Evolutionary conservation across 2,113 vertebrate genomes (phyloP).

Genomic region (Crocuta crocuta): DNA sequence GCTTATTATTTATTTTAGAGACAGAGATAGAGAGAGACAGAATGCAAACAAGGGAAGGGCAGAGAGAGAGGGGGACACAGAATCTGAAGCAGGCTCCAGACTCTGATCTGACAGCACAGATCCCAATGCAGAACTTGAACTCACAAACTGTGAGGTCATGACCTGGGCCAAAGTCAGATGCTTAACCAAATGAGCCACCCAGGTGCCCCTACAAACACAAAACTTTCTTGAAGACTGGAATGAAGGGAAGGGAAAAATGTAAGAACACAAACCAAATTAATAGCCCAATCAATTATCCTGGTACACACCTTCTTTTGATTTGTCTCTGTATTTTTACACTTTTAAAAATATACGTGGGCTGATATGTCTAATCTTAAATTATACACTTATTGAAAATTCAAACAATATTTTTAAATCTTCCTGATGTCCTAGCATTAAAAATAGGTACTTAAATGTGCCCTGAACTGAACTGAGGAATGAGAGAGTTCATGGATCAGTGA

Average conservation of each 20-base stretch:
- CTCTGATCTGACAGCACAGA: no score
- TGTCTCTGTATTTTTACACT: conserved; percentile 14
- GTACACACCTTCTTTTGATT: neutral
- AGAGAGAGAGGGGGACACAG: no score
- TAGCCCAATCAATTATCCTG: conserved; percentile 12
- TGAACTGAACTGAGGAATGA: neutral
- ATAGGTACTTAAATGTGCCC: neutral
- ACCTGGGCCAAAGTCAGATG: no score
- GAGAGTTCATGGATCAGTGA: neutral
- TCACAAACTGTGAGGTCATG: no score
- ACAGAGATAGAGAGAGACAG: no score
- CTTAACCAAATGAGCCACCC: no score
- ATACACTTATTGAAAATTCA: conserved; percentile 26
- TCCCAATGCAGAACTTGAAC: no score
- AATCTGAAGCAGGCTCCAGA: no score
- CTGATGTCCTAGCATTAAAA: neutral
- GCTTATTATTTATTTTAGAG: no score
- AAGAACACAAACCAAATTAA: conserved; percentile 22
- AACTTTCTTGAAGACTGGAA: neutral
- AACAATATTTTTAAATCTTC: conserved; percentile 53
- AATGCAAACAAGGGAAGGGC: no score
- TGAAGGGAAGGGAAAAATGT: neutral
- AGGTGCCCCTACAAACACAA: neutral
- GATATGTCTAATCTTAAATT: conserved; percentile 6
- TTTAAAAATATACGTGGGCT: conserved; percentile 8